phyloP scores from a whole-genome alignment of 2,113 vertebrate genomes.

The Ochotona princeps region DNA sequence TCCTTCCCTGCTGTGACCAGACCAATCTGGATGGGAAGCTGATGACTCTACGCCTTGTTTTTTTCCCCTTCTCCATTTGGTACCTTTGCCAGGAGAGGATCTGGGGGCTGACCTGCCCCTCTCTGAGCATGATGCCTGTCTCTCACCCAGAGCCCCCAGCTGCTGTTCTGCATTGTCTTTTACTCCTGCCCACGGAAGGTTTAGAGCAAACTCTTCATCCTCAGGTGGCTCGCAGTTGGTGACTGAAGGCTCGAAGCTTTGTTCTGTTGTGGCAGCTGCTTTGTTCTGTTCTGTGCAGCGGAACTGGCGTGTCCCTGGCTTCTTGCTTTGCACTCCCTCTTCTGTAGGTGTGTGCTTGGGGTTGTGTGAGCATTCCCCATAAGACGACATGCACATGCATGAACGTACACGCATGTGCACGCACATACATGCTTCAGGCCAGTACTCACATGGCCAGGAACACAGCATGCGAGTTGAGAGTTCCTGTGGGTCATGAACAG shows the following conservation, averaged over 20 bases:
- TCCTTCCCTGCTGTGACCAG: not conserved
- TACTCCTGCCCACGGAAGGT: rapidly evolving
- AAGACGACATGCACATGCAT: too few relatives aligned
- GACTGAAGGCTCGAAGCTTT: not conserved
- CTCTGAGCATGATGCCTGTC: not conserved
- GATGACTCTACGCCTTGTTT: not conserved
- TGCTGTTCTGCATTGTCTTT: rapidly evolving
- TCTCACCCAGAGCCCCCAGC: not conserved
- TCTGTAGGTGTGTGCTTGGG: too few relatives aligned
- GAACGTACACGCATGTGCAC: too few relatives aligned
- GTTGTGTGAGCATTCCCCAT: too few relatives aligned
- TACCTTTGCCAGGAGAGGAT: not conserved
- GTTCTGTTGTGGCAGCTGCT: not conserved
- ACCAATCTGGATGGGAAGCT: too few relatives aligned
- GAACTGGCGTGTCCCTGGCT: too few relatives aligned
- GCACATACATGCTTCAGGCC: too few relatives aligned
- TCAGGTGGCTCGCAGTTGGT: rapidly evolving
- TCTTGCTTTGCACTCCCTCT: too few relatives aligned
- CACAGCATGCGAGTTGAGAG: too few relatives aligned
- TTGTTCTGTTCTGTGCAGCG: too few relatives aligned
- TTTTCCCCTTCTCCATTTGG: not conserved
- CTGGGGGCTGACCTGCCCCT: not conserved
- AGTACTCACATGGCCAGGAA: too few relatives aligned
- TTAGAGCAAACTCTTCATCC: rapidly evolving
- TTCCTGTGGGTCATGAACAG: too few relatives aligned